A percentile compares a stretch with the other conserved stretches of the same genome.
Evolutionary conservation across 1,140 invertebrate genomes (phyloP).

Genomic region (Hylaeus anthracinus): DNA sequence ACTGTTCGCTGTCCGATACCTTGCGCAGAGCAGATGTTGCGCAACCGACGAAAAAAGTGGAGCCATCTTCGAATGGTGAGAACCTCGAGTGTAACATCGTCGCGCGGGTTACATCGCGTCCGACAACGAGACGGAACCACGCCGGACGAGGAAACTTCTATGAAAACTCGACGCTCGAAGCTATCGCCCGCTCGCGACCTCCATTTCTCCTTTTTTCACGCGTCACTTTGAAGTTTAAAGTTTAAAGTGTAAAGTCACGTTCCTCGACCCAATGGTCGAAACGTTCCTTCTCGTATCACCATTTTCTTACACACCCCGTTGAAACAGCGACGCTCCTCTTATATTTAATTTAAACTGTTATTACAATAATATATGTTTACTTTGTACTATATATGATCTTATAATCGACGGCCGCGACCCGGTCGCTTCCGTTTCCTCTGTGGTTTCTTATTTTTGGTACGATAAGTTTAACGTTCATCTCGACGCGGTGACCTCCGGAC

Average conservation of each 20-base stretch:
- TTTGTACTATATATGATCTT: constrained; percentile 82
- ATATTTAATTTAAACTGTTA: constrained; percentile 73
- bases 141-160: constrained; percentile 51
- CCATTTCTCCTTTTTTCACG: background rate
- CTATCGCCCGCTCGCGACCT: too few species aligned
- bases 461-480: constrained; percentile 41
- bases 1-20: too few species aligned
- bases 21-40: too few species aligned
- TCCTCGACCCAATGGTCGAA: background rate
- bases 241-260: too few species aligned
- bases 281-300: constrained; percentile 1
- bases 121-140: constrained; percentile 12
- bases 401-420: constrained; percentile 72
- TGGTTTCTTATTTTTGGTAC: constrained; percentile 46
- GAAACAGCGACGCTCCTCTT: constrained; percentile 51
- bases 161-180: constrained; percentile 31
- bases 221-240: background rate
- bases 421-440: constrained; percentile 64
- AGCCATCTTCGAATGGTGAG: too few species aligned
- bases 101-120: background rate
- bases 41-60: too few species aligned
- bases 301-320: constrained; percentile 36
- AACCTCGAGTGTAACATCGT: too few species aligned
- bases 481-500: background rate
- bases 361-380: constrained; percentile 80